Evolutionary conservation across 2,797 vertebrate genomes (phyloP).

Genomic region (Syngnathus acus): DNA sequence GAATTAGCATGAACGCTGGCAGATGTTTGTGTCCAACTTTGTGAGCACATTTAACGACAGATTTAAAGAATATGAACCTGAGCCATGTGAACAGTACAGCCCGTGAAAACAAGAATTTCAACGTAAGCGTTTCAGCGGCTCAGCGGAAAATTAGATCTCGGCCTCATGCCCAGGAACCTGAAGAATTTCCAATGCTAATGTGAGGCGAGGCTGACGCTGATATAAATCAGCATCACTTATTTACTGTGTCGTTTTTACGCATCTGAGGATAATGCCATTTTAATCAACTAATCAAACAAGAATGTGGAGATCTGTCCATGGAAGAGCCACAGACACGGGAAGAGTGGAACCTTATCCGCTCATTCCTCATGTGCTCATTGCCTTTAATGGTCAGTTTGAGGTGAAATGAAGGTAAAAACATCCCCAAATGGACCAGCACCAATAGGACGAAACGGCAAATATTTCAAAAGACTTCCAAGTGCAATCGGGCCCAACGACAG

Average conservation of each 20-base stretch:
- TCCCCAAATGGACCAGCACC: not conserved
- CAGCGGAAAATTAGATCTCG: slow-evolving; percentile 12
- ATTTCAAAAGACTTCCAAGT: no score
- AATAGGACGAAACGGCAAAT: not conserved
- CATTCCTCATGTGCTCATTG: not conserved
- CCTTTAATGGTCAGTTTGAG: not conserved
- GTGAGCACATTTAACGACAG: not conserved
- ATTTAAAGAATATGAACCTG: not conserved
- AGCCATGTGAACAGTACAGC: not conserved
- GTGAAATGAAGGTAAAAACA: not conserved
- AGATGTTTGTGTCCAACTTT: not conserved
- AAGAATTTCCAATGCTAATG: slow-evolving; percentile 22
- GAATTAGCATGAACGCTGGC: not conserved
- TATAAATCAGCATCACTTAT: slow-evolving; percentile 7
- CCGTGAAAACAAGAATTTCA: not conserved
- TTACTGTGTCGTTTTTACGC: slow-evolving; percentile 13
- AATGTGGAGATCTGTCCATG: not conserved
- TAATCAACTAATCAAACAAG: not conserved
- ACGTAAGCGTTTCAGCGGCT: not conserved
- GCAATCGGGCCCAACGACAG: no score
- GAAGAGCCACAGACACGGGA: not conserved
- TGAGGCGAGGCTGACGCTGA: slow-evolving; percentile 8
- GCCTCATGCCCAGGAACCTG: not conserved
- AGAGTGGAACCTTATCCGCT: not conserved
- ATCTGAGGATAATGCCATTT: not conserved